Percentiles rank a stretch among this genome's conserved stretches.
Conservation (phyloP, 1,140 invertebrate species). For the Tribolium castaneum region DNA sequence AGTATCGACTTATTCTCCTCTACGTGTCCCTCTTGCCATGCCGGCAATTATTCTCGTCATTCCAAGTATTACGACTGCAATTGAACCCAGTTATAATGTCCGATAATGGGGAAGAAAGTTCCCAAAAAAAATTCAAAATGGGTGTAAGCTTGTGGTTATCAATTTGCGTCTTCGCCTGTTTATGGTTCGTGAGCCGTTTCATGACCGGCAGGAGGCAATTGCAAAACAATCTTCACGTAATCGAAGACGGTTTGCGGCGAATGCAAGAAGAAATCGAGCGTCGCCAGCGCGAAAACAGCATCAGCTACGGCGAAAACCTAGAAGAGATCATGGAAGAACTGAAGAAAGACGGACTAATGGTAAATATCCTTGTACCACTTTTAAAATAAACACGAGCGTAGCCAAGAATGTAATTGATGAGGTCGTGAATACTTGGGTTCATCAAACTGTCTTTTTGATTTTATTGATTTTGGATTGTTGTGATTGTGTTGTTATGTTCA, state of each 20-base stretch:
- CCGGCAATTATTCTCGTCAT: conserved; percentile 11
- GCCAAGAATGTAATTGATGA: not conserved
- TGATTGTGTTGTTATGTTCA: conserved; percentile 27
- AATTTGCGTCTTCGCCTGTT: conserved; percentile 47
- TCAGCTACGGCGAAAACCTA: conserved; percentile 46
- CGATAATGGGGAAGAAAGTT: not conserved
- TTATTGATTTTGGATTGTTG: conserved; percentile 19
- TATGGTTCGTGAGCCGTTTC: conserved; percentile 55
- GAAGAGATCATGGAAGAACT: conserved; percentile 17
- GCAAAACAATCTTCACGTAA: conserved; percentile 51
- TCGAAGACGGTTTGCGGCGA: conserved; percentile 52
- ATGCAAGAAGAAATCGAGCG: conserved; percentile 55
- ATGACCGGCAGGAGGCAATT: conserved; percentile 51
- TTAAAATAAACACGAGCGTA: not conserved
- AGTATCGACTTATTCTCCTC: conserved; percentile 17
- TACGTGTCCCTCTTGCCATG: conserved; percentile 9
- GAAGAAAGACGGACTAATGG: not conserved
- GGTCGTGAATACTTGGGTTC: not conserved
- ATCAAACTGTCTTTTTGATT: not conserved
- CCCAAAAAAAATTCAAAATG: conserved; percentile 41
- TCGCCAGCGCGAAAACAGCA: conserved; percentile 50
- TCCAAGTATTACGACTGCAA: not conserved
- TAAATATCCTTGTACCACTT: conserved; percentile 7
- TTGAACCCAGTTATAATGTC: not conserved
- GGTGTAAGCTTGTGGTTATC: conserved; percentile 51